phyloP scores from a whole-genome alignment of 1,140 invertebrate genomes.

The Chelonus insularis region DNA sequence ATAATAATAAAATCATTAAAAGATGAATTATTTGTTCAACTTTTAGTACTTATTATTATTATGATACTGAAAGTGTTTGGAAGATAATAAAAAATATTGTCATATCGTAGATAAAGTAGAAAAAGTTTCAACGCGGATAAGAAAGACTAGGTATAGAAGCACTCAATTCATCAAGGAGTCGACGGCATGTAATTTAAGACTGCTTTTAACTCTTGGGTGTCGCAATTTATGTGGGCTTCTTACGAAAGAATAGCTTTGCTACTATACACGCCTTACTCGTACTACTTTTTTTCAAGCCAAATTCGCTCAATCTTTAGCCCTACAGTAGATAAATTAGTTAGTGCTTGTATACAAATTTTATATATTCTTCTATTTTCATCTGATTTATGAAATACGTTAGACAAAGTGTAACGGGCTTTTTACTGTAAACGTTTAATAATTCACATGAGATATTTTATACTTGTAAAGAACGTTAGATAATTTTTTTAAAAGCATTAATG shows the following conservation, averaged over 20 bases:
- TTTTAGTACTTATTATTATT: not conserved
- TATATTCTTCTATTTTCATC: no score
- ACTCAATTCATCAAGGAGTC: slow-evolving; percentile 62
- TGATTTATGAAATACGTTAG: no score
- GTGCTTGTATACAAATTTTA: no score
- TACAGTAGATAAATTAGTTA: no score
- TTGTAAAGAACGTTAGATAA: no score
- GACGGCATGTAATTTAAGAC: slow-evolving; percentile 61
- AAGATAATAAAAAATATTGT: slow-evolving; percentile 27
- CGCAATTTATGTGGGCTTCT: slow-evolving; percentile 62
- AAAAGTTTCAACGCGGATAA: not conserved
- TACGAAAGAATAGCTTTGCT: slow-evolving; percentile 59
- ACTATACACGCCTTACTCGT: slow-evolving; percentile 26
- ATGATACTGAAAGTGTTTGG: not conserved
- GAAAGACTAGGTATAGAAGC: slow-evolving; percentile 39
- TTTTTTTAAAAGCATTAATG: no score
- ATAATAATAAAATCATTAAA: no score
- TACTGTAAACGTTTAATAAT: no score
- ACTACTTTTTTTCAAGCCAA: not conserved
- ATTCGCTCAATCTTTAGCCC: not conserved
- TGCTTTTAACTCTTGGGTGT: slow-evolving; percentile 62
- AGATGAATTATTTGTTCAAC: no score
- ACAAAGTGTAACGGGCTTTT: no score
- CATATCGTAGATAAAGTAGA: not conserved
- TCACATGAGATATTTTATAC: no score